phyloP scores from a whole-genome alignment of 1,140 invertebrate genomes.

The Neodiprion virginianus region DNA sequence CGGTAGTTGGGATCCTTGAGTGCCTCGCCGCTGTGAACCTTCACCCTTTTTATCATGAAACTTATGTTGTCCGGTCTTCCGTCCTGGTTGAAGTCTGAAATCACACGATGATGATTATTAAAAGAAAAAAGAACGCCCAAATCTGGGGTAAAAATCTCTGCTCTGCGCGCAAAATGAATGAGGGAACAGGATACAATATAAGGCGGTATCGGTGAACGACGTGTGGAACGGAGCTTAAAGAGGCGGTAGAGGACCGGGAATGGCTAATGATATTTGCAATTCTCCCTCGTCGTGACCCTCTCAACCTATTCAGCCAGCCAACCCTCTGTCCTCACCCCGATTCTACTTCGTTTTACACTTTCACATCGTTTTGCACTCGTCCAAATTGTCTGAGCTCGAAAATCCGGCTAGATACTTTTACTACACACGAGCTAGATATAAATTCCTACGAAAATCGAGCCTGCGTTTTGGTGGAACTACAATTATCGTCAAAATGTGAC shows the following conservation, averaged over 20 bases:
- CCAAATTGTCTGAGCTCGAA: no score
- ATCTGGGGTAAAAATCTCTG: no score
- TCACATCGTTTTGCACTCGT: no score
- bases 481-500: no score
- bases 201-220: neutral
- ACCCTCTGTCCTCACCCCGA: no score
- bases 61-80: slow-evolving; percentile 91
- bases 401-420: no score
- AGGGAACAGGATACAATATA: neutral
- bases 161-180: no score
- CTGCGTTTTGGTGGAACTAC: no score
- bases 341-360: neutral
- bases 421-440: no score
- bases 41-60: slow-evolving; percentile 96
- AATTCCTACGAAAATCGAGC: no score
- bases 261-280: neutral
- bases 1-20: slow-evolving; percentile 84
- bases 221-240: neutral
- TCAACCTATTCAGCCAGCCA: no score
- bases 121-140: no score
- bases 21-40: slow-evolving; percentile 87
- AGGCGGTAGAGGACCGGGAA: neutral
- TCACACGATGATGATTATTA: slow-evolving; percentile 24
- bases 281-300: neutral
- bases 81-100: slow-evolving; percentile 92